phyloP scores from a whole-genome alignment of 1,140 invertebrate species.

The Artemia franciscana region DNA sequence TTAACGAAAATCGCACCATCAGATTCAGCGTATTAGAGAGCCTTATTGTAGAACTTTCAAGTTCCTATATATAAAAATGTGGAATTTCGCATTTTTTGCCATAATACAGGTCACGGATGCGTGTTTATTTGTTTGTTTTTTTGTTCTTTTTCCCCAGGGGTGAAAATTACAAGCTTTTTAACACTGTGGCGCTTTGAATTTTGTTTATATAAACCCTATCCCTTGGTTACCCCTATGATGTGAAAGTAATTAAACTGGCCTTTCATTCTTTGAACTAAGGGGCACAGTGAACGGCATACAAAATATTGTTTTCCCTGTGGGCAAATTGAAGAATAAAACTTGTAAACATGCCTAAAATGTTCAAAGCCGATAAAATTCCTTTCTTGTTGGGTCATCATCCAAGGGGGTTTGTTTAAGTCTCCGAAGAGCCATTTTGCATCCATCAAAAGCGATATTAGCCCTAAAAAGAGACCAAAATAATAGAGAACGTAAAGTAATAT shows the following conservation, averaged over 20 bases:
- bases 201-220: too few relatives aligned
- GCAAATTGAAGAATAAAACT: not conserved
- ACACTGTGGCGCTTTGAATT: too few relatives aligned
- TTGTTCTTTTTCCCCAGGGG: too few relatives aligned
- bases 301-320: not conserved
- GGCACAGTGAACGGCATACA: not conserved
- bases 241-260: not conserved
- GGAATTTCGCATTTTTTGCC: too few relatives aligned
- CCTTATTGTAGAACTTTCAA: too few relatives aligned
- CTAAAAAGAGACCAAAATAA: not conserved
- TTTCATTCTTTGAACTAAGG: not conserved
- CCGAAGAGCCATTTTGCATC: not conserved
- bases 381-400: not conserved
- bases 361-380: not conserved
- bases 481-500: not conserved
- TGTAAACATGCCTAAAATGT: not conserved
- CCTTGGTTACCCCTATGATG: too few relatives aligned
- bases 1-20: too few relatives aligned
- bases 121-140: too few relatives aligned
- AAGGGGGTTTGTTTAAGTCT: not conserved
- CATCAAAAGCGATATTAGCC: not conserved
- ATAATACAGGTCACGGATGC: too few relatives aligned
- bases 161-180: too few relatives aligned
- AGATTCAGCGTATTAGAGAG: too few relatives aligned
- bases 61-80: too few relatives aligned